Evolutionary conservation across 2,888 invertebrate genomes (phyloP), one percentile per base, ranked within the genome.

Genomic region (Quadroppia sp.): DNA sequence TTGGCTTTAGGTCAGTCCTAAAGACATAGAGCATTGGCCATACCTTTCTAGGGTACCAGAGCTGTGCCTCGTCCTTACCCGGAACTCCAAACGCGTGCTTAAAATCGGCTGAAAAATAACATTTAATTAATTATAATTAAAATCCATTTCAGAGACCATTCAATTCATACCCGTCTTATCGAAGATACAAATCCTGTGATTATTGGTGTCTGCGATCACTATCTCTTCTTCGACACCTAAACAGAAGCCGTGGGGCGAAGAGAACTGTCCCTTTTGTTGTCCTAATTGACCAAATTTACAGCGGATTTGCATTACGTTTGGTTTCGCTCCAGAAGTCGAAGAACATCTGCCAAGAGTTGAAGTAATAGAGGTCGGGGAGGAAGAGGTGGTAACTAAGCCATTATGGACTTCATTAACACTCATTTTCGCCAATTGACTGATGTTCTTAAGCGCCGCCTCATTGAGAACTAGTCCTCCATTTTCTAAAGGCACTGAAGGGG

Each of bases 31-130:
- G n/a, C n/a, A n/a, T n/a, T n/a, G n/a, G n/a, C n/a, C n/a, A 64
- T 74, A 96, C 95, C 84, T 97, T 96, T 69, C 96, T 88, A 3
- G 97, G 96, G 83, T 95, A 96, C 95, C 95, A 97, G 77, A 97
- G 85, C 81, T 96, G 95, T 0, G 96, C 96, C 81, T 97, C 96
- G 80, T 95, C 96, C 81, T 92, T 92, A 77, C 96, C 96, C 75
- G 94, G 91, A 74, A 90, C 90, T 64, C 96, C 97, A 84, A 97
- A 97, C 83, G 94, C 92, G 81, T 91, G 93, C 82, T 93, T 94
- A 82, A 92, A 92, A 73, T 89, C 90, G 23, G 40, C 67, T 67
- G n/a, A 67, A 67, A 36, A 17, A n/a, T 25, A 17, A 32, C 9
- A 23, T 4, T 23, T 4, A 53, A 53, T 53, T 53, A 53, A 13